Base-by-base conservation (phyloP, 2,797 vertebrate species). In the Centroberyx gerrardi region DNA sequence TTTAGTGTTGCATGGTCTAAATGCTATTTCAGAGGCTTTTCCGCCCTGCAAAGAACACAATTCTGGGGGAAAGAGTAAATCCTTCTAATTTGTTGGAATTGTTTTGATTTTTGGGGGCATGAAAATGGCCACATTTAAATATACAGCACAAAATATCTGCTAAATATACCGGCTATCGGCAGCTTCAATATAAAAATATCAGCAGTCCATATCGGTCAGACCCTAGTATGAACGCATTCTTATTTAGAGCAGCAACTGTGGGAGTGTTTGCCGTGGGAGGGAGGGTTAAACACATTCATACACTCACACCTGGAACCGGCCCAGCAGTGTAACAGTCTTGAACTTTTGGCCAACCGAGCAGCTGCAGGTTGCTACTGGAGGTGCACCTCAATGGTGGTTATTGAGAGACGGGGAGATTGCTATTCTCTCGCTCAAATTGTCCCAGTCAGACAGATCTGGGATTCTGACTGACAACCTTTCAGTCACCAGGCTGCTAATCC, bases 1-100 rank as follows among this genome's bases (percentile, higher is more conserved):
- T 74, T 76, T 2, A 74, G 49, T 55, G 72, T 69, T 58, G 56
- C 29, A 28, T 12, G 22, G 62, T 64, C 29, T 33, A 31, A 73
- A 65, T 1, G 2, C 65, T 38, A 3, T 61, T 62, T n/a, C n/a
- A n/a, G n/a, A n/a, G n/a, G n/a, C n/a, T n/a, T n/a, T n/a, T 63
- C 8, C 54, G 3, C 28, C 49, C 58, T 17, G 36, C 1, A 0
- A 13, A 38, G 13, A 44, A 3, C 6, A 12, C 44, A 52, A 52
- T 28, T 7, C 22, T 1, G 28, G 13, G 61, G 5, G 22, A 1
- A 46, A 12, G 27, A 33, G 3, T 12, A 13, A 14, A 36, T 52
- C 15, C 6, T 28, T 28, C 28, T 40, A 49, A 49, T 38, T 22
- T 27, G 28, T 15, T 44, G 31, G 7, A 38, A 4, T 27, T 14